Conservation (phyloP, 2,113 vertebrate genomes). For the Chaetodon trifascialis region DNA sequence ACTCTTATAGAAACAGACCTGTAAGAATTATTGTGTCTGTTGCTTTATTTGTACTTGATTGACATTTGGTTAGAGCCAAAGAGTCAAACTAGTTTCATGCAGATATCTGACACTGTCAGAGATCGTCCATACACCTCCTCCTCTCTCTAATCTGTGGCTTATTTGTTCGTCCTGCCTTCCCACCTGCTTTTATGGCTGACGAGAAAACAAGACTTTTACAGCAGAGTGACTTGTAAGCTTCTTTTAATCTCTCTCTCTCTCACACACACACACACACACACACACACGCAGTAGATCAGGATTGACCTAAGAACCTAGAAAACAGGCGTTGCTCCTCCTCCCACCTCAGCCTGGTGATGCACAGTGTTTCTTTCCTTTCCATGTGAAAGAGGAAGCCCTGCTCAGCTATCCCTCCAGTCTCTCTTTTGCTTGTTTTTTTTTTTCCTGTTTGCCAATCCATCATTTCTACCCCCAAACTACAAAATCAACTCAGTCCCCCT, state of each 20-base stretch:
- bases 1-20: background rate
- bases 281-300: conserved; percentile 22
- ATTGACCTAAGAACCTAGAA: conserved; percentile 20
- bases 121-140: background rate
- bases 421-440: conserved; percentile 7
- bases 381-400: conserved; percentile 8
- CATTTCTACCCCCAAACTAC: background rate
- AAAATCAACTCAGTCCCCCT: background rate
- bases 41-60: background rate
- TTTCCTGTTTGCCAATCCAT: background rate
- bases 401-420: background rate
- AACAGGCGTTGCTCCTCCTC: conserved; percentile 12
- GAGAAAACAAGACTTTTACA: conserved; percentile 37
- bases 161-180: conserved; percentile 32
- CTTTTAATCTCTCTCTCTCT: conserved; percentile 23
- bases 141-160: conserved; percentile 43
- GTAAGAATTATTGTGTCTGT: background rate
- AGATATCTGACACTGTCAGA: background rate
- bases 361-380: background rate
- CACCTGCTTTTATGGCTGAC: conserved; percentile 33
- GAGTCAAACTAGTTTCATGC: background rate
- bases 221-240: conserved; percentile 23
- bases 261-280: background rate
- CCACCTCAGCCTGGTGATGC: background rate
- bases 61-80: background rate